Conservation (phyloP, 2,797 vertebrate species). For the Erethizon dorsatum region DNA sequence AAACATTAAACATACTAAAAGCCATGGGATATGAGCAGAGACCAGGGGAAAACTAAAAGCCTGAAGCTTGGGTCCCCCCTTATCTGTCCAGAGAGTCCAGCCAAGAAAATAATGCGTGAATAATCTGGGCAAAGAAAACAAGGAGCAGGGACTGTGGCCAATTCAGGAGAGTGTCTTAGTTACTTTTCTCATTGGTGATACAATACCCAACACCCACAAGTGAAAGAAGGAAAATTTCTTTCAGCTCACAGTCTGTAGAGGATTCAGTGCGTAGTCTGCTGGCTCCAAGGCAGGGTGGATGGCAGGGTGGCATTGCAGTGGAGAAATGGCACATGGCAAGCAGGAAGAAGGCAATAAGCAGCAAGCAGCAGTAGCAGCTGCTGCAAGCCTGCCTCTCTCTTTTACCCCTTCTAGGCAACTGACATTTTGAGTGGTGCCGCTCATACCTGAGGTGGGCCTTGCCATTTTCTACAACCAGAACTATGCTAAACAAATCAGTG, state of each 20-base stretch:
- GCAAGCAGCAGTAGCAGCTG: no score
- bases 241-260: background rate
- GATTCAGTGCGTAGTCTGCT: background rate
- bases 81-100: no score
- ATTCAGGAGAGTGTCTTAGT: background rate
- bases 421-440: background rate
- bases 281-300: background rate
- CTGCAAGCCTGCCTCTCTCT: background rate
- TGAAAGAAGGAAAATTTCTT: background rate
- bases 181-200: no score
- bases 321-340: background rate
- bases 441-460: background rate
- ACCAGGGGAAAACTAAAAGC: background rate
- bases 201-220: background rate
- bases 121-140: background rate
- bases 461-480: background rate
- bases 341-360: background rate
- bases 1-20: background rate
- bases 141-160: background rate
- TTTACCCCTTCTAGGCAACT: background rate
- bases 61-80: background rate
- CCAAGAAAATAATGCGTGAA: background rate
- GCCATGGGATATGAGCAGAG: background rate
- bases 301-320: background rate
- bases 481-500: background rate